Conservation (phyloP, 2,888 invertebrate genomes). For the Dermolepida albohirtum region DNA sequence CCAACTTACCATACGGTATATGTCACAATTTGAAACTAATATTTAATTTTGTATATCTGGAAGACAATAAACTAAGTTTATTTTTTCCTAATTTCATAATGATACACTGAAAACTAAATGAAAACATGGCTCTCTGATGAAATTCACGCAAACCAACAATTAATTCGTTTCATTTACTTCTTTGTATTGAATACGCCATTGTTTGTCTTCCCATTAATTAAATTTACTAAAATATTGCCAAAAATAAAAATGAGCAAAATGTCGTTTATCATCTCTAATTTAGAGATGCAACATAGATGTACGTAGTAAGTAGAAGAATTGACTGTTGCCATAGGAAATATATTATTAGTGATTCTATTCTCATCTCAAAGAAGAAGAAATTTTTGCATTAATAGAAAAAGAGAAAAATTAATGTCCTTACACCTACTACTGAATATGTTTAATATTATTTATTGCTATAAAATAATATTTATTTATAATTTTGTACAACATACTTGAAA, state of each 20-base stretch:
- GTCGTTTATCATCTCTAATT: slow-evolving; percentile 28
- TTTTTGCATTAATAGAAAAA: slow-evolving; percentile 8
- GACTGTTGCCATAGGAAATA: slow-evolving; percentile 54
- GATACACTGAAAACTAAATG: not conserved
- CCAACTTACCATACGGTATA: not conserved
- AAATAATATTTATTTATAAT: slow-evolving; percentile 24
- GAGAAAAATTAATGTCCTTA: not conserved
- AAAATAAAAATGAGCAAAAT: slow-evolving; percentile 49
- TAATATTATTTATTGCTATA: slow-evolving; percentile 24
- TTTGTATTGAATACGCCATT: slow-evolving; percentile 22
- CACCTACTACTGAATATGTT: slow-evolving; percentile 1
- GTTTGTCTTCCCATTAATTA: slow-evolving; percentile 52
- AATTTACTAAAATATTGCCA: slow-evolving; percentile 59
- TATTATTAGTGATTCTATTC: slow-evolving; percentile 54
- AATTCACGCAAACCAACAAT: not conserved
- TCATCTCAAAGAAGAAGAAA: slow-evolving; percentile 34
- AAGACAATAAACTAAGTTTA: slow-evolving; percentile 52
- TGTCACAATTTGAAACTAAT: slow-evolving; percentile 12
- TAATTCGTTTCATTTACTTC: not conserved
- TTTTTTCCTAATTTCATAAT: not conserved
- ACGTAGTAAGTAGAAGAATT: slow-evolving; percentile 55
- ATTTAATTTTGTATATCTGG: slow-evolving; percentile 48
- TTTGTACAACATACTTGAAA: not conserved
- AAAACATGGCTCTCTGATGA: not conserved
- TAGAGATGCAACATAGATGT: slow-evolving; percentile 57